Evolutionary conservation across 1,140 invertebrate species (phyloP), one percentile per base, ranked within the genome.

Genomic region (Elysia chlorotica): DNA sequence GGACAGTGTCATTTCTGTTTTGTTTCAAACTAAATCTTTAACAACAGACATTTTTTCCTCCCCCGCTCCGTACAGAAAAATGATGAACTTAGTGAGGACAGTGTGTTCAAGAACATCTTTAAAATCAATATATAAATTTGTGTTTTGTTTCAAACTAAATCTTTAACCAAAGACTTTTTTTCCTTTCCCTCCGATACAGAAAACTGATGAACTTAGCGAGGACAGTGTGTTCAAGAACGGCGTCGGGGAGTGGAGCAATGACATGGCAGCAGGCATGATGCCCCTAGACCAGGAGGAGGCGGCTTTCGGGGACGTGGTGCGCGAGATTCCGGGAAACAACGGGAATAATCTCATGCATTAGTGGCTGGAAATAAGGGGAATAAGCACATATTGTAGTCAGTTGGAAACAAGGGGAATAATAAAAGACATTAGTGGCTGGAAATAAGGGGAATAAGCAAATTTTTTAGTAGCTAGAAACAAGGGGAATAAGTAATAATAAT

Each of bases 181-280:
- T n/a, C n/a, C 25, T 59, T 14, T 37, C 30, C 62, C 41, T 63
- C 14, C 23, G 37, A n/a, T 37, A 31, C 56, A 68, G 65, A 56
- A 19, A 54, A 59, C 4, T 73, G 71, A 66, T 19, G n/a, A 31
- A 33, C 1, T 35, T 4, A 25, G 21, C 17, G 41, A 28, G 57
- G 36, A 62, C 3, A 63, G 71, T 35, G 67, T 72, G 1, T 76
- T 65, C 48, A 69, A 79, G 71, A 77, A 78, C 36, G 75, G 75
- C 57, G 76, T 86, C 33, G 80, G 77, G 17, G 82, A 86, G 38
- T 86, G 84, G 84, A 76, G 76, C 56, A 86, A 86, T 77, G 79
- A 82, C 38, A 85, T 85, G 84, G 84, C 84, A 37, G 72, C 78
- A 61, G 82, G 82, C 38, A 85, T 85, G 82, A 79, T 86, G 80